Evolutionary conservation across 2,797 vertebrate species (phyloP), one percentile per base, ranked within the genome.

Genomic region (Stomatorhinus walkeri): DNA sequence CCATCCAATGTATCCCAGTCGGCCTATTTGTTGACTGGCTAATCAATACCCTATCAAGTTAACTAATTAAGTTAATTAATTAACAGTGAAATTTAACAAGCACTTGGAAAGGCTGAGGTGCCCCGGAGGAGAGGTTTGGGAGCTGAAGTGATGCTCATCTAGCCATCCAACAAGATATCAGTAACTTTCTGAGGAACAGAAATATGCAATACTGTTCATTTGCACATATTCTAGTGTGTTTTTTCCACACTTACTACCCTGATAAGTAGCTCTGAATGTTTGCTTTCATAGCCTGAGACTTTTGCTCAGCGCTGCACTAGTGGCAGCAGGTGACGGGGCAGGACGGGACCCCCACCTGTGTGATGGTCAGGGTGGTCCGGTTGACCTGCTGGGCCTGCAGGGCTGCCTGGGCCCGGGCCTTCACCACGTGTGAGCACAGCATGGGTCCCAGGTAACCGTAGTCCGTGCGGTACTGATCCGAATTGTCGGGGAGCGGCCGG

Each of bases 301-400:
- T 32, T 10, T 28, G 22, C 22, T 61, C 8, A 28, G 59, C 6
- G 19, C 54, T 56, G 19, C 19, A n/a, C 16, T n/a, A 56, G 6
- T 64, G 61, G 24, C 24, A 24, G 59, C 6, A 2, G n/a, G 6
- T 61, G 56, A 59, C n/a, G 6, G 56, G 59, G 22, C 56, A 68
- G 9, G 61, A 68, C 1, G 61, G 19, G 19, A 32, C 1, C 48
- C 84, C 51, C 28, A 98, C 97, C 96, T 98, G 97, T 14, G 97
- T 98, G 95, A 98, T 98, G 92, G 98, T 98, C 90, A 98, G 94
- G 0, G 97, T 98, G 91, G 97, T 98, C 91, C 97, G 95, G 94
- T 98, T 98, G 91, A 98, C 97, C 90, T 98, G 97, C 90, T 98
- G 97, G 49, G 97, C 97, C 92, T 98, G 98, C 91, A 98, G 91